Percentiles rank a stretch among this genome's conserved stretches.
Evolutionary conservation across 2,113 vertebrate genomes (phyloP).

Genomic region (Chauna torquata): DNA sequence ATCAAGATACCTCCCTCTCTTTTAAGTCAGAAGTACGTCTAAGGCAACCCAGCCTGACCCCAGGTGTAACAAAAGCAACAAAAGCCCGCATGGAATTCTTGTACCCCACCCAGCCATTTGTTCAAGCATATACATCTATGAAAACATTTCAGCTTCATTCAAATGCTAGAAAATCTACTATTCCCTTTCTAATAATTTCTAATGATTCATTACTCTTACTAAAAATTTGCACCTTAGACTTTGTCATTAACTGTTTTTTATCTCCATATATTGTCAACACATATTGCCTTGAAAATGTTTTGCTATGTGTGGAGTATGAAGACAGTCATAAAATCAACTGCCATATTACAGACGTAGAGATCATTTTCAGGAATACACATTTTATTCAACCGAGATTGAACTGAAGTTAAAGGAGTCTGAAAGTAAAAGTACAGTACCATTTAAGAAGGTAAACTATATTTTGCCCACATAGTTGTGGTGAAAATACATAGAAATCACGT

Average conservation of each 20-base stretch:
- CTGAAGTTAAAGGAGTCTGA: neutral
- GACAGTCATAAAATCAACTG: neutral
- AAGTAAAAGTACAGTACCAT: neutral
- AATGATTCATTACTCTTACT: neutral
- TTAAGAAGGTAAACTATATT: constrained; percentile 37
- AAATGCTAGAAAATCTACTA: neutral
- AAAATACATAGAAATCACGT: constrained; percentile 6
- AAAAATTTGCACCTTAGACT: neutral
- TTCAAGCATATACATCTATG: neutral
- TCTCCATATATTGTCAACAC: constrained; percentile 7
- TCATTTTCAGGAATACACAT: neutral
- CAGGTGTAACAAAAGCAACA: neutral
- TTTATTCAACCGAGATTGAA: constrained; percentile 17
- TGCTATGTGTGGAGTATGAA: neutral
- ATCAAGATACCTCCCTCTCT: neutral
- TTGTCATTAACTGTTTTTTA: constrained; percentile 10
- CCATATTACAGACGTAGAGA: neutral
- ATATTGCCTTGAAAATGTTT: neutral
- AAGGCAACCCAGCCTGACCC: neutral
- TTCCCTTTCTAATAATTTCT: neutral
- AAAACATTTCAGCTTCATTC: neutral
- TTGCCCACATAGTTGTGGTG: constrained; percentile 20
- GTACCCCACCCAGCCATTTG: neutral
- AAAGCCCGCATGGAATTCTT: neutral
- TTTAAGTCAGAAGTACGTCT: neutral